Evolutionary conservation across 37 sponge, comb jelly and placozoan species (phyloP), one percentile per base, ranked within the genome.

Genomic region (Haliclona indistincta): DNA sequence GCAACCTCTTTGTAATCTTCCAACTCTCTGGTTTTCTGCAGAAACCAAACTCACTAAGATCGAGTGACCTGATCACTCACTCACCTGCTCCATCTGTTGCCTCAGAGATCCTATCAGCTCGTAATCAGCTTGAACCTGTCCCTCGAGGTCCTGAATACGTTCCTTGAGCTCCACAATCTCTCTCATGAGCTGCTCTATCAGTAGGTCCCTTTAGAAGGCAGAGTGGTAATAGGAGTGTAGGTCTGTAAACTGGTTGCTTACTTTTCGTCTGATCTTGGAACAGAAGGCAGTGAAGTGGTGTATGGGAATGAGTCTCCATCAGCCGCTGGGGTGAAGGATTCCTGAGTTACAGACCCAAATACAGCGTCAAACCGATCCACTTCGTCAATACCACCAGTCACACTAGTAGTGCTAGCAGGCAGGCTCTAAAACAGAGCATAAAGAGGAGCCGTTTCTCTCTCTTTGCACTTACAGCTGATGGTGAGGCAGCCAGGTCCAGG

Each of bases 141-240:
- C 84, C 44, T 90, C 84, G 39, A 94, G 69, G 15, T 75, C 78
- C 10, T 51, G 7, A 4, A 95, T 51, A 37, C 73, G 45, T 74
- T 84, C 87, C 78, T 91, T 95, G 54, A 95, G 81, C 25, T 91
- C 86, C 15, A 95, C 83, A 15, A 88, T 77, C 80, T 95, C 96
- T n/a, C 86, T 66, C 86, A 91, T 85, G 58, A 95, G 69, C 82
- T 95, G 96, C 40, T 88, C 92, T 39, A 95, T 88, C 56, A 95
- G 69, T 13, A 51, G 72, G 44, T 91, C 92, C 54, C 96, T 88
- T 73, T 38, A 38, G 15, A 38, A 6, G 6, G 56, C 2, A 28
- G 28, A 2, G 56, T 5, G 3, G 56, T 4, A 2, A 2, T 56
- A 2, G 2, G 7, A 29, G 3, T 2, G 56, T 56, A 28, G 4